Conservation (phyloP, 2,113 vertebrate species). For the Candoia aspera region DNA sequence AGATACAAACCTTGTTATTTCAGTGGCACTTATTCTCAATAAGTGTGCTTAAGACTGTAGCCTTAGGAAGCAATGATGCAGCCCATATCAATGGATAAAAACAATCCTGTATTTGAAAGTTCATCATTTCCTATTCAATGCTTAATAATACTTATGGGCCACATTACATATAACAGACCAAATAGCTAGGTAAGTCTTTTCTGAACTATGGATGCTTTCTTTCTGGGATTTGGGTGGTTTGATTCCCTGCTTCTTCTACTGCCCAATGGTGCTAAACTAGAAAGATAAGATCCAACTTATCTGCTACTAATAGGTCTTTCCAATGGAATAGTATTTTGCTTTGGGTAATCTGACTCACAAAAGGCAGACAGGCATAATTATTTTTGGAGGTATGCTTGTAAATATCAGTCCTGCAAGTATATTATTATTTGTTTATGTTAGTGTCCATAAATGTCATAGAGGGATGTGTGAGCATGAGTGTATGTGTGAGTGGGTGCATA, state of each 20-base stretch:
- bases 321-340: background rate
- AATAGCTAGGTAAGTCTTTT: background rate
- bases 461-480: background rate
- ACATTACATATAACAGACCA: background rate
- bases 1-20: background rate
- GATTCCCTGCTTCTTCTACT: background rate
- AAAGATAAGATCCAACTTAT: conserved; percentile 23
- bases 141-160: background rate
- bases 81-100: background rate
- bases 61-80: background rate
- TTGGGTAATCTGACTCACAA: conserved; percentile 26
- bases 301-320: background rate
- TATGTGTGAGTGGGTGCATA: background rate
- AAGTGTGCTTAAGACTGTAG: background rate
- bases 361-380: conserved; percentile 24
- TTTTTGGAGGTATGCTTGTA: conserved; percentile 28
- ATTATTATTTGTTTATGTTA: conserved; percentile 44
- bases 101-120: background rate
- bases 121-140: background rate
- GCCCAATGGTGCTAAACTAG: conserved; percentile 30
- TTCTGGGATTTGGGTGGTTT: conserved; percentile 38
- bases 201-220: conserved; percentile 26
- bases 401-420: conserved; percentile 26
- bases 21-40: background rate
- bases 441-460: conserved; percentile 44